These are phyloP conservation scores for Gymnosoma rotundatum DNA, from an alignment of 2,888 invertebrate species.

Conservation along the genomic window DNA sequence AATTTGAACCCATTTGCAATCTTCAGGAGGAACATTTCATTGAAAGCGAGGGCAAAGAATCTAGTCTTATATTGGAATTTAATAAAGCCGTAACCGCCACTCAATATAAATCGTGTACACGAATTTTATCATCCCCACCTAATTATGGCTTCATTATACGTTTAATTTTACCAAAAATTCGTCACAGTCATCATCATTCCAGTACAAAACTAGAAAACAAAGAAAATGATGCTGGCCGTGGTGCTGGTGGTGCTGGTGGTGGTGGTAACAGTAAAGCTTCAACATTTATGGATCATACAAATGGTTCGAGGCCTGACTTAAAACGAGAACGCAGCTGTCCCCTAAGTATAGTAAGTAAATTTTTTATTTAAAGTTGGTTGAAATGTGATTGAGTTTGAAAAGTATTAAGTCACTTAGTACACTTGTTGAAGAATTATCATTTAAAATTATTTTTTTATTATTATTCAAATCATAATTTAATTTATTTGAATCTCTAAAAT, in stretches of 20 bases:
- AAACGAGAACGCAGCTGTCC: conserved; percentile 78
- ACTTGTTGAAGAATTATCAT: too few relatives aligned
- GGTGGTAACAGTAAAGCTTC: conserved; percentile 38
- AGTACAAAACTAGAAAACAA: conserved; percentile 59
- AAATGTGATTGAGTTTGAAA: too few relatives aligned
- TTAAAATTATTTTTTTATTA: too few relatives aligned
- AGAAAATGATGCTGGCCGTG: conserved; percentile 42
- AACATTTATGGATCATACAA: conserved; percentile 32
- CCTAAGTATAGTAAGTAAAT: conserved; percentile 80
- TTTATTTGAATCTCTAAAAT: too few relatives aligned
- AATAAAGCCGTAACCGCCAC: conserved; percentile 75
- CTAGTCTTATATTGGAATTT: conserved; percentile 81
- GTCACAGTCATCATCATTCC: conserved; percentile 72
- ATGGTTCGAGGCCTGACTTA: conserved; percentile 54
- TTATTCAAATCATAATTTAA: too few relatives aligned
- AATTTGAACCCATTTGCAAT: conserved; percentile 80
- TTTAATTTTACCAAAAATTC: conserved; percentile 79
- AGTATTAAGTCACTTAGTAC: too few relatives aligned
- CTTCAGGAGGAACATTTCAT: conserved; percentile 80
- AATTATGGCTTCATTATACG: conserved; percentile 81
- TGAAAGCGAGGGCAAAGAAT: conserved; percentile 81
- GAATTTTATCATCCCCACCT: conserved; percentile 80
- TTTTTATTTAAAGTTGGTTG: neutral
- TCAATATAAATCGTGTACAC: conserved; percentile 77
- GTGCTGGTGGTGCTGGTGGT: too few relatives aligned